Conservation (phyloP, 2,113 vertebrate genomes). For the Aix galericulata region DNA sequence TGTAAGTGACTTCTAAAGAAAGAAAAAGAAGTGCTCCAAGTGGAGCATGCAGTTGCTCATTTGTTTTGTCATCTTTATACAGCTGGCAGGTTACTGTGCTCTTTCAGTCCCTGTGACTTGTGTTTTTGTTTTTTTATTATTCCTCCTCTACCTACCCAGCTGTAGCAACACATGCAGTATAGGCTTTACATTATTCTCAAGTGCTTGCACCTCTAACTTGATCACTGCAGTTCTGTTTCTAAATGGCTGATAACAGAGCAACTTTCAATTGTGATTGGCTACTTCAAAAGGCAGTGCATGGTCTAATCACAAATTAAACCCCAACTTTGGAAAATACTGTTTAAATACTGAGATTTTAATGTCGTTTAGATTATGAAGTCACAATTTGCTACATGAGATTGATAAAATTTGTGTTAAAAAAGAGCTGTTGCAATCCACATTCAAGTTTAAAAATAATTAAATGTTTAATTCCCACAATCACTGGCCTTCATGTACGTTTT, state of each 20-base stretch:
- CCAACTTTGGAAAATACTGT: neutral
- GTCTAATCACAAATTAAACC: neutral
- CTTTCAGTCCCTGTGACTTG: neutral
- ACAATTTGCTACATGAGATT: neutral
- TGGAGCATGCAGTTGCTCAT: conserved; percentile 3
- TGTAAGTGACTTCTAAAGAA: conserved; percentile 17
- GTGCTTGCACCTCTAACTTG: neutral
- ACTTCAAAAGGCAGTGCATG: neutral
- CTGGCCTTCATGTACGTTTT: neutral
- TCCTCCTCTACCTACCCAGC: neutral
- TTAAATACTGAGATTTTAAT: neutral
- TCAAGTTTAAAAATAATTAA: neutral
- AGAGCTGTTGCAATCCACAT: neutral
- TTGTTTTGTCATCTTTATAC: neutral
- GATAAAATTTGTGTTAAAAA: neutral
- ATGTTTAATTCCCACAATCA: neutral
- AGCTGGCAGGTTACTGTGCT: neutral
- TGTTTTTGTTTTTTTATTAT: neutral
- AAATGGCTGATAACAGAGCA: neutral
- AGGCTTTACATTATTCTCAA: neutral
- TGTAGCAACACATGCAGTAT: neutral
- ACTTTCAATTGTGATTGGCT: conserved; percentile 21
- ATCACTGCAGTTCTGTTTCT: neutral
- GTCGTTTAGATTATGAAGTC: neutral
- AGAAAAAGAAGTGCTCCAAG: conserved; percentile 17